Conservation (phyloP, 2,797 vertebrate genomes). For the Psittacula echo region DNA sequence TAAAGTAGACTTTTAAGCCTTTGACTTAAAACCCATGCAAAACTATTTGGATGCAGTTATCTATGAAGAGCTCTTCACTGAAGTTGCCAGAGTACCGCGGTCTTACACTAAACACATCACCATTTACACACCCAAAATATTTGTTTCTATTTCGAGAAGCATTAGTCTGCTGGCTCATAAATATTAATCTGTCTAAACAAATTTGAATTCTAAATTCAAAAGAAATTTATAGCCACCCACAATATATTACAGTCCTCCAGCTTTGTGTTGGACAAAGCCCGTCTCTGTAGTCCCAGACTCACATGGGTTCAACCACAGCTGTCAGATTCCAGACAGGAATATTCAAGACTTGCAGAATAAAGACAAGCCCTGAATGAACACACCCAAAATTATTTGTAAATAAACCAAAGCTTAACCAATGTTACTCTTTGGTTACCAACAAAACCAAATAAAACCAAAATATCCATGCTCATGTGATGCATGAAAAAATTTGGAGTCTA, state of each 20-base stretch:
- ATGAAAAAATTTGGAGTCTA: neutral
- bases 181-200: neutral
- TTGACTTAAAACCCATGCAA: neutral
- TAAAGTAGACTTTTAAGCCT: neutral
- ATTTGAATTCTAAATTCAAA: neutral
- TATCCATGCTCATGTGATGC: neutral
- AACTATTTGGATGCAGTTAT: neutral
- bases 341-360: neutral
- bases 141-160: neutral
- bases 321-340: neutral
- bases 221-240: neutral
- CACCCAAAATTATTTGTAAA: neutral
- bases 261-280: neutral
- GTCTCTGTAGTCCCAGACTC: neutral
- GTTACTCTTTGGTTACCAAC: neutral
- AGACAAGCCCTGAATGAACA: neutral
- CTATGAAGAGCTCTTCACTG: neutral
- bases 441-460: neutral
- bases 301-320: fast-evolving
- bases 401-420: neutral
- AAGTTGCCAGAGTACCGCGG: neutral
- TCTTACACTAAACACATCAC: neutral
- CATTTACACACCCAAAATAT: neutral
- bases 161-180: neutral
- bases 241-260: neutral